phyloP scores from a whole-genome alignment of 2,888 invertebrate species.

The Drosophila mimica region DNA sequence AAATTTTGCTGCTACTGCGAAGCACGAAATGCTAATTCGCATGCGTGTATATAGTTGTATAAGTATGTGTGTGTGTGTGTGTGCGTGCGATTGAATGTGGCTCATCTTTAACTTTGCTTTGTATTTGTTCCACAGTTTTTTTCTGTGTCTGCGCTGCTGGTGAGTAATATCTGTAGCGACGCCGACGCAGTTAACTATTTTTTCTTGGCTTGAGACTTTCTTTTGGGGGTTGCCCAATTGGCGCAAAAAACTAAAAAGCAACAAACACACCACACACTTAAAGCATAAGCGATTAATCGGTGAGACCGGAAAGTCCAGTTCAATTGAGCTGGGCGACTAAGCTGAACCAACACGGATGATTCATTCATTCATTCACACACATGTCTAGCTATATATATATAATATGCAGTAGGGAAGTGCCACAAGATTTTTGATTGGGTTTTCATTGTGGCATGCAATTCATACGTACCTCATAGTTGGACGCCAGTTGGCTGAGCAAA shows the following conservation, averaged over 20 bases:
- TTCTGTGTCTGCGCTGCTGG: conserved; percentile 16
- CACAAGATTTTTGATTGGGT: conserved; percentile 27
- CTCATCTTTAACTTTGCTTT: conserved; percentile 50
- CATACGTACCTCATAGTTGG: conserved; percentile 77
- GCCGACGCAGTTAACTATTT: conserved; percentile 17
- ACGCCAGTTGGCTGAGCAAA: conserved; percentile 67
- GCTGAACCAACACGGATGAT: conserved; percentile 23
- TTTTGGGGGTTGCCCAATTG: conserved; percentile 58
- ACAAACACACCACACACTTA: conserved; percentile 15
- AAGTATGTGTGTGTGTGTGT: not conserved
- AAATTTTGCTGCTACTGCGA: conserved; percentile 23
- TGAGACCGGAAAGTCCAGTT: conserved; percentile 64
- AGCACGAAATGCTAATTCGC: conserved; percentile 35
- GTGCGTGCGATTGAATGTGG: conserved; percentile 10
- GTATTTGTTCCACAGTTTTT: conserved; percentile 14
- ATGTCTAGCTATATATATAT: not conserved
- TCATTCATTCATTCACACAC: conserved; percentile 31
- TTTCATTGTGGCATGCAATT: conserved; percentile 21
- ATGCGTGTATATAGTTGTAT: conserved; percentile 28
- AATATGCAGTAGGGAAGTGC: conserved; percentile 28
- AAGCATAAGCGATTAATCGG: conserved; percentile 21
- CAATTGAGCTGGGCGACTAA: conserved; percentile 49
- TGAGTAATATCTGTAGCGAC: conserved; percentile 47
- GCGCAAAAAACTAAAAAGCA: conserved; percentile 19
- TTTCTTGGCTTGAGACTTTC: conserved; percentile 46